A percentile compares a stretch with the other conserved stretches of the same genome.
phyloP scores from a whole-genome alignment of 1,140 invertebrate genomes.

The Andrena cerasifolii region DNA sequence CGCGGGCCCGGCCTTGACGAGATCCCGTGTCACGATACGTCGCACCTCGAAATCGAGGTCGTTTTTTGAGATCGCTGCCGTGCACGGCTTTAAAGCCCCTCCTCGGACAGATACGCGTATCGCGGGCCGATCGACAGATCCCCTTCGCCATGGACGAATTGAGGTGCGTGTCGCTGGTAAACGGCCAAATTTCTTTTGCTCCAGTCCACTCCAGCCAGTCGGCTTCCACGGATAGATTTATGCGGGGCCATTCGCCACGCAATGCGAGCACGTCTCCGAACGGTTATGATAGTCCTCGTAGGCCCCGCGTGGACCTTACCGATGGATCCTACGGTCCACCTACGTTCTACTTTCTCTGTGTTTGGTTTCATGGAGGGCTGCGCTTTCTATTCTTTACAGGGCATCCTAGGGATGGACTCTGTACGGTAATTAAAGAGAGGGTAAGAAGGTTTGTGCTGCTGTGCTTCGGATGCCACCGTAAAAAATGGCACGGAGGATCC shows the following conservation, averaged over 20 bases:
- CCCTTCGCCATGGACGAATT: conserved; percentile 12
- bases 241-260: neutral
- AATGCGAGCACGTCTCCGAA: neutral
- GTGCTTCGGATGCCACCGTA: too few species aligned
- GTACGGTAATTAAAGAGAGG: too few species aligned
- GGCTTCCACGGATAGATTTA: neutral
- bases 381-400: neutral
- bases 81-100: neutral
- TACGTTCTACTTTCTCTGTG: too few species aligned
- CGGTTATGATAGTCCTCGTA: neutral
- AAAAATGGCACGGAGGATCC: neutral
- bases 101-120: neutral
- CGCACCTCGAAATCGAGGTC: conserved; percentile 17
- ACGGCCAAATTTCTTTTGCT: conserved; percentile 13
- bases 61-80: conserved; percentile 10
- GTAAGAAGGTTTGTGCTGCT: too few species aligned
- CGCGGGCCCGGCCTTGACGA: conserved; percentile 1
- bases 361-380: neutral
- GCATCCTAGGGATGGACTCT: too few species aligned
- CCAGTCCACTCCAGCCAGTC: too few species aligned
- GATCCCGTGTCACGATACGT: conserved; percentile 21
- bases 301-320: neutral
- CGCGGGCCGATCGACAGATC: conserved; percentile 4
- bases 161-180: conserved; percentile 12
- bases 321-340: neutral